phyloP scores from a whole-genome alignment of 2,113 vertebrate species.

The Oenanthe melanoleuca region DNA sequence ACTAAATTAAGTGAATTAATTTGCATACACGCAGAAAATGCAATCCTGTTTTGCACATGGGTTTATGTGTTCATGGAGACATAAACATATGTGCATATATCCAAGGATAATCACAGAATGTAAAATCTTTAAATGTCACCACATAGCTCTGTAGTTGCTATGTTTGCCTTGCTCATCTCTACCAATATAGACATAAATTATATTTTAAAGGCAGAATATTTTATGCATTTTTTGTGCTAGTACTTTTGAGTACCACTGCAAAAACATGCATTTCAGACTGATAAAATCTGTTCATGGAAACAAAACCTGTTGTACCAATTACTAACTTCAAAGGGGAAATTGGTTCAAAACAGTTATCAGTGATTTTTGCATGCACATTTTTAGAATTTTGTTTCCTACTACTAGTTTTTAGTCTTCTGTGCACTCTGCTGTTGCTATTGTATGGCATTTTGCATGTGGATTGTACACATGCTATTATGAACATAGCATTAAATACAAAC shows the following conservation, averaged over 20 bases:
- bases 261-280: not conserved
- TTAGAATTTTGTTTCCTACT: not conserved
- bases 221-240: not conserved
- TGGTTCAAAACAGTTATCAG: not conserved
- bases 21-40: not conserved
- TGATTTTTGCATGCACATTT: not conserved
- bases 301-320: not conserved
- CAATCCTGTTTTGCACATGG: not conserved
- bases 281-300: not conserved
- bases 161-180: not conserved
- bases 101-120: not conserved
- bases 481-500: not conserved
- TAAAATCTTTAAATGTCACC: not conserved
- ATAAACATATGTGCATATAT: constrained; percentile 6
- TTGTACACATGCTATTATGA: not conserved
- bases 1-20: not conserved
- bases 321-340: not conserved
- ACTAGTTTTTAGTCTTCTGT: not conserved
- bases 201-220: not conserved
- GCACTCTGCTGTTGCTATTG: not conserved
- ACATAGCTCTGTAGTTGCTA: not conserved
- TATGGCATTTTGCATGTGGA: constrained; percentile 16
- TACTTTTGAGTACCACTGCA: constrained; percentile 34
- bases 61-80: not conserved
- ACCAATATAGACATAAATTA: not conserved